A percentile compares a stretch with the other conserved stretches of the same genome.
Conservation (phyloP, 2,888 invertebrate species). For the Epirrhoe tristata region DNA sequence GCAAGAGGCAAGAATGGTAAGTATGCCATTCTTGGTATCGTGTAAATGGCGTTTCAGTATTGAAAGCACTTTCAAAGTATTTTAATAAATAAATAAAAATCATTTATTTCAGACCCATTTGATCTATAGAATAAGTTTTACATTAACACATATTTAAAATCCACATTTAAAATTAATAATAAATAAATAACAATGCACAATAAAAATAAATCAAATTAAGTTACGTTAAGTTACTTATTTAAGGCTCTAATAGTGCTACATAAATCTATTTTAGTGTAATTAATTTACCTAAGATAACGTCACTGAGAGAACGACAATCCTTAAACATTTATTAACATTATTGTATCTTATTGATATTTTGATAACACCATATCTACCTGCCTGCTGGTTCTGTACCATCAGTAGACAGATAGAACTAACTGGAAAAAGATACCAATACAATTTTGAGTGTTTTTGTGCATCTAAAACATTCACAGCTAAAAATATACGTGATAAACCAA, state of each 20-base stretch:
- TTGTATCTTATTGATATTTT: conserved; percentile 79
- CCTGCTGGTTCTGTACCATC: conserved; percentile 58
- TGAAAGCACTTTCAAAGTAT: too few species aligned
- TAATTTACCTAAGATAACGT: conserved; percentile 58
- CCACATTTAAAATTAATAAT: too few species aligned
- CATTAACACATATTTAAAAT: too few species aligned
- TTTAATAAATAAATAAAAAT: too few species aligned
- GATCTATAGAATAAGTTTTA: too few species aligned
- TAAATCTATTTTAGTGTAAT: conserved; percentile 53
- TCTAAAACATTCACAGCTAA: not conserved
- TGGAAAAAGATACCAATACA: conserved; percentile 29
- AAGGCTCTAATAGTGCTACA: conserved; percentile 3
- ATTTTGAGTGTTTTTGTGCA: conserved; percentile 18
- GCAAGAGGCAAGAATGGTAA: too few species aligned
- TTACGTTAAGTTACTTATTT: too few species aligned
- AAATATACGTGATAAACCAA: not conserved
- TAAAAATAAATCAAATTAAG: too few species aligned
- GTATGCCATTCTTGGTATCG: too few species aligned
- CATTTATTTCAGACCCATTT: too few species aligned
- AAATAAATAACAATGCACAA: too few species aligned
- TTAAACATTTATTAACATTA: conserved; percentile 68
- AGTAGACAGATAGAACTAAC: conserved; percentile 53
- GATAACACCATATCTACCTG: conserved; percentile 70
- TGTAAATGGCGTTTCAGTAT: too few species aligned
- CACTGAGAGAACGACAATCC: conserved; percentile 58